Evolutionary conservation across 1,140 invertebrate genomes (phyloP).

Genomic region (Nebria ingens): DNA sequence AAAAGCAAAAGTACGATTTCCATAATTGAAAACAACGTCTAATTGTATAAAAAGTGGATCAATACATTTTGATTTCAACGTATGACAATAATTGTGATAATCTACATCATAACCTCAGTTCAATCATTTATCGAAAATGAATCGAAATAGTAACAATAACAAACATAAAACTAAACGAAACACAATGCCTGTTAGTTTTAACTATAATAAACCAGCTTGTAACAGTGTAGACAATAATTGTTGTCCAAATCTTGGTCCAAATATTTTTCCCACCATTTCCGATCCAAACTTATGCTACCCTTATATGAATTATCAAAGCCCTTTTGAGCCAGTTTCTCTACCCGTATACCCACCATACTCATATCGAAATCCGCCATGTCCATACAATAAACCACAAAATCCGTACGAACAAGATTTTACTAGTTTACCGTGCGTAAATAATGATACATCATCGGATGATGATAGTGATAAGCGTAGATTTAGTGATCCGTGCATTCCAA

Average conservation of each 20-base stretch:
- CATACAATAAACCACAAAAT: slow-evolving; percentile 16
- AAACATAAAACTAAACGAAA: too few relatives aligned
- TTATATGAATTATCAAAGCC: slow-evolving; percentile 29
- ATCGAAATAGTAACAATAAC: too few relatives aligned
- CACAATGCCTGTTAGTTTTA: slow-evolving; percentile 14
- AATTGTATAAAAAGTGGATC: too few relatives aligned
- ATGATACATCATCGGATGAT: slow-evolving; percentile 18
- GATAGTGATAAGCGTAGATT: slow-evolving; percentile 39
- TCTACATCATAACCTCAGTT: too few relatives aligned
- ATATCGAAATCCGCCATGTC: slow-evolving; percentile 27
- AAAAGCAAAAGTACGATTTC: too few relatives aligned
- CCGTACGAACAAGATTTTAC: slow-evolving; percentile 18
- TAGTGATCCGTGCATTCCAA: slow-evolving; percentile 44
- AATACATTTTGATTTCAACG: too few relatives aligned
- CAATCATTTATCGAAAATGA: too few relatives aligned
- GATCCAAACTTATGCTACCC: slow-evolving; percentile 42
- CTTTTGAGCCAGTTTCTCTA: slow-evolving; percentile 42
- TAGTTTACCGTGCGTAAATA: slow-evolving; percentile 33
- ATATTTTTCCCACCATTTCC: slow-evolving; percentile 38
- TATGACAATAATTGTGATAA: too few relatives aligned
- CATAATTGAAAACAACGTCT: too few relatives aligned
- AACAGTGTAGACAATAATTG: background rate
- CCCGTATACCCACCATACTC: slow-evolving; percentile 31
- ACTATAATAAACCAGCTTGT: slow-evolving; percentile 14
- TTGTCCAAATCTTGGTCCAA: background rate